These are phyloP conservation scores for Pocillopora meandrina DNA, from an alignment of 92 coral and sea anemone genomes.

Conservation along the genomic window DNA sequence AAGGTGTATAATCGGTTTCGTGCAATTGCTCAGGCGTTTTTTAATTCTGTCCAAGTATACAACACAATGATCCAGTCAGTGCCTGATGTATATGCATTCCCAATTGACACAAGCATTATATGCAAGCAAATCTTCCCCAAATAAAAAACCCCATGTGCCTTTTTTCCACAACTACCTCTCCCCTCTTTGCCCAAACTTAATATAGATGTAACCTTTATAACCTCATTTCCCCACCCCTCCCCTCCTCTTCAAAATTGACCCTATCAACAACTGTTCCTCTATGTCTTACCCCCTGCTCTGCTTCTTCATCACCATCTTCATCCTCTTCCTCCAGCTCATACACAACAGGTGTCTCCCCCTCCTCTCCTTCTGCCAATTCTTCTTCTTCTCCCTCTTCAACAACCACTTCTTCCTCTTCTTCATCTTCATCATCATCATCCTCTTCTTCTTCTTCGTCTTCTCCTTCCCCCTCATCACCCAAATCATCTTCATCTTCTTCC, in stretches of 20 bases:
- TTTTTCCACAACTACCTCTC: too few relatives aligned
- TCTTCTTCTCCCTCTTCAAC: slow-evolving; percentile 74
- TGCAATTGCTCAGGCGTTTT: too few relatives aligned
- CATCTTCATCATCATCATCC: slow-evolving; percentile 69
- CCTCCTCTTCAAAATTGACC: background rate
- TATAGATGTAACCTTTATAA: too few relatives aligned
- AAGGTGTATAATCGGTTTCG: too few relatives aligned
- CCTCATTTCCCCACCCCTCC: background rate
- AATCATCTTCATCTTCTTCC: slow-evolving; percentile 62
- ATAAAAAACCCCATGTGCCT: too few relatives aligned
- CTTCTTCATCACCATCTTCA: slow-evolving; percentile 40
- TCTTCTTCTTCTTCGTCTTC: slow-evolving; percentile 61
- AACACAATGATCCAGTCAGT: too few relatives aligned
- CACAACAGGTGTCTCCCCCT: slow-evolving; percentile 49
- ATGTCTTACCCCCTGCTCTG: slow-evolving; percentile 27
- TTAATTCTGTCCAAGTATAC: too few relatives aligned
- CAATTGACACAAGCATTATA: too few relatives aligned
- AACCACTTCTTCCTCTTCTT: slow-evolving; percentile 71
- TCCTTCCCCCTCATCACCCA: slow-evolving; percentile 51
- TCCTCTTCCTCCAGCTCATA: slow-evolving; percentile 62
- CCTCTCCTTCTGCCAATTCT: slow-evolving; percentile 60
- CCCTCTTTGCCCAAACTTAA: background rate
- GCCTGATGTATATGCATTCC: too few relatives aligned
- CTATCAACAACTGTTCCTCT: too few relatives aligned
- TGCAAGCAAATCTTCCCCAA: too few relatives aligned